A percentile compares a stretch with the other conserved stretches of the same genome.
These are phyloP conservation scores for Struthidea cinerea DNA, from an alignment of 2,113 vertebrate species.

Conservation along the genomic window DNA sequence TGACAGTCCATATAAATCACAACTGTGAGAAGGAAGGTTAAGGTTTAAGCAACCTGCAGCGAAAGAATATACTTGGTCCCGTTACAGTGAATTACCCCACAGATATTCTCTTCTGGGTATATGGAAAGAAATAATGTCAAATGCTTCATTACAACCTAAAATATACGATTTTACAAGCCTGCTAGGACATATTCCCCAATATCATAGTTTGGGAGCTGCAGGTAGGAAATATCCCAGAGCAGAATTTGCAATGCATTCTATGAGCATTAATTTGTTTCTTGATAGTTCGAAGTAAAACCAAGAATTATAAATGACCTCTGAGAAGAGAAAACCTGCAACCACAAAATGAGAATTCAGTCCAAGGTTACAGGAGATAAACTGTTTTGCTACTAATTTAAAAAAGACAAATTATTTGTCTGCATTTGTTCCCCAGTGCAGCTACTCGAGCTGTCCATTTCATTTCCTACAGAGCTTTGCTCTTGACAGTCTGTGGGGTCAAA, in stretches of 20 bases:
- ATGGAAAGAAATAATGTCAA: not conserved
- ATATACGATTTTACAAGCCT: not conserved
- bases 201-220: not conserved
- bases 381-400: not conserved
- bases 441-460: not conserved
- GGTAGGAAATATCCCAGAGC: not conserved
- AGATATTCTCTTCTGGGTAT: not conserved
- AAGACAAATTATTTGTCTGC: not conserved
- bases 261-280: constrained; percentile 7
- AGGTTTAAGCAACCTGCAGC: not conserved
- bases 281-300: constrained; percentile 1
- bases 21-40: not conserved
- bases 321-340: not conserved
- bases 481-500: not conserved
- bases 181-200: not conserved
- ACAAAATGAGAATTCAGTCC: not conserved
- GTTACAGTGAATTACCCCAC: not conserved
- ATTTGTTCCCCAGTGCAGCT: not conserved
- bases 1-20: not conserved
- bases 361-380: not conserved
- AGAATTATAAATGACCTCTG: not conserved
- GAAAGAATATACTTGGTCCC: not conserved
- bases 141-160: not conserved
- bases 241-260: not conserved
- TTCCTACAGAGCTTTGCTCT: not conserved